These are phyloP conservation scores for Ditylenchus weischeri DNA, from an alignment of 2,888 invertebrate genomes.

Conservation along the genomic window DNA sequence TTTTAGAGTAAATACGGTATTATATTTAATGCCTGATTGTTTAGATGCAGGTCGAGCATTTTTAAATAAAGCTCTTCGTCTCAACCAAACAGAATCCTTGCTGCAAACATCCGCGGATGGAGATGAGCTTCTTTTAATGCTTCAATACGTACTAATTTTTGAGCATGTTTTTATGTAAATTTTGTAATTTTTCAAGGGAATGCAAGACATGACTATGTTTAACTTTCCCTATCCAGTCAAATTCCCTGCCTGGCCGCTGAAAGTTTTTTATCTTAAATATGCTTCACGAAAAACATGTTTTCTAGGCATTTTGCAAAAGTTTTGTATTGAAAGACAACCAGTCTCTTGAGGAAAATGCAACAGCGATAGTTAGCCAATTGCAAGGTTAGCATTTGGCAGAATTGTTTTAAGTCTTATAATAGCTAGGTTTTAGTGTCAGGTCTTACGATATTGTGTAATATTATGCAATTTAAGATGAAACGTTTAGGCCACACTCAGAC, in stretches of 20 bases:
- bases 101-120: slow-evolving; percentile 52
- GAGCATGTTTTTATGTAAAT: too few species aligned
- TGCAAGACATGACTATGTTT: slow-evolving; percentile 73
- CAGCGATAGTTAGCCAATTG: slow-evolving; percentile 23
- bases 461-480: too few species aligned
- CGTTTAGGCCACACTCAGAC: too few species aligned
- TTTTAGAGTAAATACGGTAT: too few species aligned
- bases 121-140: slow-evolving; percentile 9
- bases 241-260: slow-evolving; percentile 84
- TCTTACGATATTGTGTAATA: too few species aligned
- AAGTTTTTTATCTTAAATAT: too few species aligned
- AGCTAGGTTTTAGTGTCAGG: too few species aligned
- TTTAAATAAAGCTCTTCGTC: slow-evolving; percentile 72
- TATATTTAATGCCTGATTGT: too few species aligned
- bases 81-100: slow-evolving; percentile 65
- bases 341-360: slow-evolving; percentile 10
- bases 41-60: slow-evolving; percentile 70
- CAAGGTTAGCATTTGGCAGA: not conserved
- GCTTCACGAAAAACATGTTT: slow-evolving; percentile 17
- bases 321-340: slow-evolving; percentile 60
- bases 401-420: too few species aligned
- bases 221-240: slow-evolving; percentile 86
- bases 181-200: not conserved
- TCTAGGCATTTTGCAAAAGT: slow-evolving; percentile 64
- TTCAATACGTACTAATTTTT: slow-evolving; percentile 10